Base-by-base conservation (phyloP, 2,888 invertebrate species). In the Lamproptera curius region DNA sequence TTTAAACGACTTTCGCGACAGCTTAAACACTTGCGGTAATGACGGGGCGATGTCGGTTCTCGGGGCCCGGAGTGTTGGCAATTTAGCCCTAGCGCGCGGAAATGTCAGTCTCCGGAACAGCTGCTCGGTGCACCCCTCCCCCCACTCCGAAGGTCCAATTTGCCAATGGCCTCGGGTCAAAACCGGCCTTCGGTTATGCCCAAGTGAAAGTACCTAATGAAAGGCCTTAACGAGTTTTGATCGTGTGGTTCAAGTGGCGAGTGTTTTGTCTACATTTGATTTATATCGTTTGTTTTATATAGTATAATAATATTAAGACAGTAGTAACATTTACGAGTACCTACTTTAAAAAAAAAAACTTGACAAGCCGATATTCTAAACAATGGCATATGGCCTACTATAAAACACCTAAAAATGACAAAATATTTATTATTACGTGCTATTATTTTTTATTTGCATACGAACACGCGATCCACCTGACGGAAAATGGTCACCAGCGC, bases 81-180 rank as follows among this genome's bases (percentile, higher is more conserved):
- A 63, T 64, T 70, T 66, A 69, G 71, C 67, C 63, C 62, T 65
- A 59, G 55, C 60, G 61, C 62, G 62, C 71, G 80, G 77, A 79
- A 77, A 78, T 73, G 79, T 76, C 80, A 77, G 69, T 74, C 45
- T 40, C 46, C 42, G 46, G 54, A 46, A 52, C 63, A 80, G 76
- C 76, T 75, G 77, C 78, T 66, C 62, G 65, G 60, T 67, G 59
- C 66, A 60, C 55, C 60, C 56, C 63, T 61, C 65, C 62, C 61
- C 34, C 20, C 20, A 61, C 65, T 61, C 61, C 2, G 2, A 8
- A 28, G 10, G 28, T 28, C 10, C 20, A 28, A 28, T 28, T 28
- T n/a, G 28, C 28, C 20, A 6, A 5, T 9, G 13, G 16, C 28
- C 37, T 11, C 15, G 11, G 31, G 35, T 42, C 31, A 6, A 20